Evolutionary conservation across 2,113 vertebrate genomes (phyloP), one percentile per base, ranked within the genome.

Genomic region (Typhlomys cinereus): DNA sequence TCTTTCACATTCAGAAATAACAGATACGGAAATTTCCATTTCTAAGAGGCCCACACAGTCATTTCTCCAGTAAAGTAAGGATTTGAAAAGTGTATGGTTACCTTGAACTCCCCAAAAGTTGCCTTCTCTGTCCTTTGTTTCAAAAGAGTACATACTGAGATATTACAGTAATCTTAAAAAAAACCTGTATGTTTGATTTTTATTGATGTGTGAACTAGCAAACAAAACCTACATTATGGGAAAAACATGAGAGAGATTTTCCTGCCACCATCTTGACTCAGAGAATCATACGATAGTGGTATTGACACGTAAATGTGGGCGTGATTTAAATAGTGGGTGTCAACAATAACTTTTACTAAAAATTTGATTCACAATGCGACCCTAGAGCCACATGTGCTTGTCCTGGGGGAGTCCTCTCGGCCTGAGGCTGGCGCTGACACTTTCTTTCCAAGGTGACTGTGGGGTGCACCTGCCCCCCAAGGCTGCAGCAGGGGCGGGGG

Each of bases 21-120:
- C 92, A 96, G 90, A 95, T 93, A 95, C 80, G 88, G 95, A 94
- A 88, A 69, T 81, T 93, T 94, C 92, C 92, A 94, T 86, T 96
- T 93, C 90, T 95, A 93, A 95, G 84, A 94, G 66, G 81, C 39
- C 95, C 92, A 93, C 86, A 91, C 90, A 95, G 73, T 73, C 44
- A 88, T 89, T 95, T 95, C 83, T 91, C 82, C 50, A 89, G 80
- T 93, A 89, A 90, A 52, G 78, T 57, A 95, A 92, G 81, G 88
- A 95, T 75, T 73, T 79, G 85, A 90, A 91, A 92, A 96, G 90
- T 93, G 61, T 36, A 84, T 50, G 80, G 88, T 95, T 93, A 29
- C 83, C 75, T 76, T 95, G 57, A 87, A 84, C 50, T 93, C 62
- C 59, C n/a, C 54, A 89, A 80, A 44, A 92, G 31, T 14, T 85